Base-by-base conservation (phyloP, 2,113 vertebrate genomes). In the Tupaia tana region DNA sequence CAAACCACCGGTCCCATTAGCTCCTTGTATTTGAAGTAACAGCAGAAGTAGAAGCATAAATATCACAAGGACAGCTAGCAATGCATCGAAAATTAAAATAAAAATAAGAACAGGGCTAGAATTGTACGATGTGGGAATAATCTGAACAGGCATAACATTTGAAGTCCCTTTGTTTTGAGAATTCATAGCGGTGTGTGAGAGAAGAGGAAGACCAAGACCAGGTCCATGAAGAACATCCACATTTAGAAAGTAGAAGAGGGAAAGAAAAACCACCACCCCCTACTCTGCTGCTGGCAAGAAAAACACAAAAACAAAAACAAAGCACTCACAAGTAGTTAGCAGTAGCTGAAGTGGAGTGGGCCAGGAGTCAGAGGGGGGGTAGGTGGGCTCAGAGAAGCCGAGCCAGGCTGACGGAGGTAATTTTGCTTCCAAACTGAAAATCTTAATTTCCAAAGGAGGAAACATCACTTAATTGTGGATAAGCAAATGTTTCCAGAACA, bases 41-140 rank as follows among this genome's bases (percentile, higher is more conserved):
- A 59, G 71, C 69, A 69, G 79, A 11, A 82, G 11, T 80, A 14
- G 56, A 83, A 87, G 52, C 75, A 12, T 67, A 73, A 74, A 73
- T 22, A 74, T 14, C n/a, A 27, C 54, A 56, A 74, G 29, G 87
- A 63, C 4, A 73, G 34, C 81, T 86, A 80, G 12, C 71, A 74
- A 70, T 70, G 34, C 70, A 54, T 71, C 13, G 69, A 52, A 56
- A 90, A 43, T 84, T 61, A 82, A 77, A 85, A 67, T 10, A 56
- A 66, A 90, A 86, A 90, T 90, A 61, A 90, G 93, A 3, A 58
- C 31, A 69, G 58, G 82, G n/a, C 6, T 91, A 77, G 54, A 79
- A 64, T 86, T 91, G 86, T 69, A 43, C 29, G 90, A 71, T 19
- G 67, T 54, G 27, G 18, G 15, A 89, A 87, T 64, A 84, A 13